phyloP scores from a whole-genome alignment of 2,113 vertebrate genomes.

The Bathybates hornii region DNA sequence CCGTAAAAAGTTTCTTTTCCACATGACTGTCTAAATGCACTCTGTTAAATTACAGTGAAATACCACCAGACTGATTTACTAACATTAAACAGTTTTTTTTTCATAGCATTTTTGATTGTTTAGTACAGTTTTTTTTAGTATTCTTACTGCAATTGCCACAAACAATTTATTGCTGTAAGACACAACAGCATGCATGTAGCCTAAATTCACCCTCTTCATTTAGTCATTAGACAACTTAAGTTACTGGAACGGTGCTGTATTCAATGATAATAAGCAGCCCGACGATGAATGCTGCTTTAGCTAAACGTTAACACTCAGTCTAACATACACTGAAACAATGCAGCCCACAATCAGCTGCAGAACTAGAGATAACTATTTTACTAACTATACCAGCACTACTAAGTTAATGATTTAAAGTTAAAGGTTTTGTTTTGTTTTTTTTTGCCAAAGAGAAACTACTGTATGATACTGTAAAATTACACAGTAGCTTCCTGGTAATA shows the following conservation, averaged over 20 bases:
- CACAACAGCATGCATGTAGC: background rate
- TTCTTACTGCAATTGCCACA: background rate
- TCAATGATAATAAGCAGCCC: background rate
- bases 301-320: background rate
- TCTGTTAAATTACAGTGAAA: background rate
- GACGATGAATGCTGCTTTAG: background rate
- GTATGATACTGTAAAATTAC: background rate
- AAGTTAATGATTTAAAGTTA: background rate
- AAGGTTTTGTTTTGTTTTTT: rapidly evolving
- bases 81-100: background rate
- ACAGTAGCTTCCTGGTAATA: background rate
- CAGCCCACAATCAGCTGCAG: background rate
- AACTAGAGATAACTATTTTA: background rate
- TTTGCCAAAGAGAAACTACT: background rate
- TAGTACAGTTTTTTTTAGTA: background rate
- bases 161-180: background rate
- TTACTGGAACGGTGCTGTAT: background rate
- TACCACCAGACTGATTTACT: background rate
- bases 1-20: background rate
- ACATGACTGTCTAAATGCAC: background rate
- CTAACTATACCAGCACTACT: background rate
- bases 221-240: background rate
- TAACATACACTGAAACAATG: background rate
- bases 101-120: background rate
- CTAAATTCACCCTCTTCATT: background rate